Percentiles rank a stretch among this genome's conserved stretches.
These are phyloP conservation scores for Microcebus tavaratra DNA, from an alignment of 2,113 vertebrate genomes.

Conservation along the genomic window DNA sequence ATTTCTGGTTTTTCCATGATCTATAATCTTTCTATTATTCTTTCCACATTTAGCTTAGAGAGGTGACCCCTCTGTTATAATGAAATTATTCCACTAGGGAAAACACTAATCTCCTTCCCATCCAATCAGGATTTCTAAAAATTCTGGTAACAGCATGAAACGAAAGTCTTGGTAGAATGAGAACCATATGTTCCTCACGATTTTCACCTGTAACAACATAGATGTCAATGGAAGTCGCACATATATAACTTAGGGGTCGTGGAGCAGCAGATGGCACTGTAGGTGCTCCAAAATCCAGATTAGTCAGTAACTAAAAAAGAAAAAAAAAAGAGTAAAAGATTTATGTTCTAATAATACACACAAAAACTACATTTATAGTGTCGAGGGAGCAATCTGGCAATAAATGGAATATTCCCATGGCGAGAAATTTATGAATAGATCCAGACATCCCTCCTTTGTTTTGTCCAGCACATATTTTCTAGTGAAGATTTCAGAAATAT, in stretches of 20 bases:
- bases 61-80: constrained; percentile 40
- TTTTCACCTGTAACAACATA: background rate
- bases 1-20: background rate
- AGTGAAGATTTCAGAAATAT: background rate
- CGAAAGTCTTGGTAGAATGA: constrained; percentile 28
- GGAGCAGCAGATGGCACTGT: background rate
- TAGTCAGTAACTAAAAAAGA: background rate
- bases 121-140: constrained; percentile 34
- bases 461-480: background rate
- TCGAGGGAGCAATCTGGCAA: background rate
- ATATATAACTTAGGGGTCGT: background rate
- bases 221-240: background rate
- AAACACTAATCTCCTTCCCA: constrained; percentile 42
- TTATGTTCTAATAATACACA: background rate
- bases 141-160: background rate
- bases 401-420: background rate
- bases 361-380: background rate
- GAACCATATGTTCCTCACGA: background rate
- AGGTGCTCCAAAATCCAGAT: background rate
- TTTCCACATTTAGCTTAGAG: constrained; percentile 50
- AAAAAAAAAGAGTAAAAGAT: background rate
- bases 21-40: constrained; percentile 51
- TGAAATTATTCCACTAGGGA: constrained; percentile 53
- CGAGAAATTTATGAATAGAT: background rate
- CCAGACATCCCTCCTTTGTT: background rate